Conservation (phyloP, 2,888 invertebrate species). For the Galeopsomyia nigrocyanea region DNA sequence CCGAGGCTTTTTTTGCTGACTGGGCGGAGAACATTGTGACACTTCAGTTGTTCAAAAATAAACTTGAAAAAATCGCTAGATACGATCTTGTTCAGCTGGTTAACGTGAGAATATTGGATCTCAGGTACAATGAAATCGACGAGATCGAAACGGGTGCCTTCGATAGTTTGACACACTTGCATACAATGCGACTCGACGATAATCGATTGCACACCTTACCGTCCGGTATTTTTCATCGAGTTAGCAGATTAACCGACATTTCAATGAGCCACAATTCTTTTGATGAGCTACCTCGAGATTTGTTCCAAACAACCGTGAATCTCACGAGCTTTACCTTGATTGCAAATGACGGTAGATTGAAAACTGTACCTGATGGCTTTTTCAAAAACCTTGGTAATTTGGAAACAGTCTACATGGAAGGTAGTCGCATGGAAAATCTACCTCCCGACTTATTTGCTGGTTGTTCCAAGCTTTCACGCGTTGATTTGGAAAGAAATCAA, state of each 20-base stretch:
- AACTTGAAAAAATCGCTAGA: conserved; percentile 69
- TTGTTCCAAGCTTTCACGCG: neutral
- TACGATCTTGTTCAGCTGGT: conserved; percentile 52
- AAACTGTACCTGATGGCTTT: conserved; percentile 72
- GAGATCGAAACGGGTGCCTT: conserved; percentile 73
- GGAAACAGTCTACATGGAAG: conserved; percentile 72
- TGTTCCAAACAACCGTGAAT: conserved; percentile 72
- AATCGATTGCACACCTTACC: conserved; percentile 77
- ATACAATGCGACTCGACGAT: conserved; percentile 77
- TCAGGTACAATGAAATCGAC: conserved; percentile 77
- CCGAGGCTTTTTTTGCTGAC: conserved; percentile 74
- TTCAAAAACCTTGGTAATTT: conserved; percentile 75
- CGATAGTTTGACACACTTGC: conserved; percentile 73
- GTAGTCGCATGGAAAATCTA: conserved; percentile 72
- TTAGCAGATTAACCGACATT: neutral
- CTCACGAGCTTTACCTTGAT: conserved; percentile 69
- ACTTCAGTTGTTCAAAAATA: conserved; percentile 78
- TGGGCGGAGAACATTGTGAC: conserved; percentile 74
- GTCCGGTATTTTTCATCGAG: conserved; percentile 63
- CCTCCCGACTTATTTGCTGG: conserved; percentile 68
- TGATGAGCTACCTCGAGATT: conserved; percentile 72
- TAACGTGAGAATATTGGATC: conserved; percentile 74
- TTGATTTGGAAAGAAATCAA: no score
- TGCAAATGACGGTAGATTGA: conserved; percentile 71
- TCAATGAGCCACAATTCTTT: conserved; percentile 76